Evolutionary conservation across 2,797 vertebrate species (phyloP).

Genomic region (Lutra lutra): DNA sequence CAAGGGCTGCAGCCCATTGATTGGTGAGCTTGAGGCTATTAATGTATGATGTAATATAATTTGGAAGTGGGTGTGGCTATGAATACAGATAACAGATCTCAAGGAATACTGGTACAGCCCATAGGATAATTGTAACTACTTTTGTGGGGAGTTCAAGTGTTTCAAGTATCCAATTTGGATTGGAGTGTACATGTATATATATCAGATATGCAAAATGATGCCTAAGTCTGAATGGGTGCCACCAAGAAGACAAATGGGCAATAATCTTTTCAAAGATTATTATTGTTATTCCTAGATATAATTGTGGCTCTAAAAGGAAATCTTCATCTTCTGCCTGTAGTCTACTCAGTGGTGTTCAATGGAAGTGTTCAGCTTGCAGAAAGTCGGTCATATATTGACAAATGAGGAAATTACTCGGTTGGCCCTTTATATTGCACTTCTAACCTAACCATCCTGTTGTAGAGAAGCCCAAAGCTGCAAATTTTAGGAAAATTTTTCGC

Average conservation of each 20-base stretch:
- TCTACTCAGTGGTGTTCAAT: background rate
- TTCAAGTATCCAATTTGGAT: background rate
- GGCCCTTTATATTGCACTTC: constrained; percentile 18
- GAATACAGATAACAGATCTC: background rate
- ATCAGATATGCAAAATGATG: background rate
- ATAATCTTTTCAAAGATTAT: background rate
- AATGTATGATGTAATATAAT: background rate
- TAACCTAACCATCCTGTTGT: constrained; percentile 32
- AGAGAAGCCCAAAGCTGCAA: constrained; percentile 54
- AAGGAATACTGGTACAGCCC: background rate
- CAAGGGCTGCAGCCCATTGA: background rate
- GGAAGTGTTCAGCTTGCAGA: background rate
- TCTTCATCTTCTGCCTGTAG: background rate
- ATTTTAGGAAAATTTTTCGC: constrained; percentile 45
- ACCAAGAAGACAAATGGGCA: background rate
- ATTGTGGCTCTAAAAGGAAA: background rate
- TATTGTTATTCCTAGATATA: background rate
- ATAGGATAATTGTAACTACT: background rate
- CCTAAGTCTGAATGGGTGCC: background rate
- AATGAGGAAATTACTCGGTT: background rate
- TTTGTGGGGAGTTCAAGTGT: background rate
- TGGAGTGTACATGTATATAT: background rate
- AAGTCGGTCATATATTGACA: background rate
- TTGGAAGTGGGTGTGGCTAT: background rate
- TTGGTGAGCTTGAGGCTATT: background rate